phyloP scores from a whole-genome alignment of 2,888 invertebrate species.

The Synergus laeviventris region DNA sequence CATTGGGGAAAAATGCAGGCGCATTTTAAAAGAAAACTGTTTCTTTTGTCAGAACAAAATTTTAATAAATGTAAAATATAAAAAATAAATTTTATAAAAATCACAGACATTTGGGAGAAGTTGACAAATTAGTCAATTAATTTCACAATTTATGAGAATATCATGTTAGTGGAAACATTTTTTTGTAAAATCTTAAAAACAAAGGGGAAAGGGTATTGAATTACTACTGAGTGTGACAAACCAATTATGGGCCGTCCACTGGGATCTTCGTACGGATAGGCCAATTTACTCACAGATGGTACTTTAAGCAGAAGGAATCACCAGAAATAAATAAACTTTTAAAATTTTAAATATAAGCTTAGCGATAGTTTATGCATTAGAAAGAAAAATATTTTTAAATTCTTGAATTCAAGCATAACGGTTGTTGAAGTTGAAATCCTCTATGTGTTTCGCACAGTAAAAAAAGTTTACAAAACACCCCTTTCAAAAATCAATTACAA shows the following conservation, averaged over 20 bases:
- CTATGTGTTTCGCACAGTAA: neutral
- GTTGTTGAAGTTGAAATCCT: no score
- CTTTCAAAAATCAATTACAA: constrained; percentile 39
- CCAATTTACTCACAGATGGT: constrained; percentile 73
- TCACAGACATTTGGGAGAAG: neutral
- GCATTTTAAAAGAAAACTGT: neutral
- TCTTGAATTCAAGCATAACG: neutral
- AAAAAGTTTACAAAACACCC: constrained; percentile 23
- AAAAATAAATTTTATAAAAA: neutral
- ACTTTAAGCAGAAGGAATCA: constrained; percentile 64
- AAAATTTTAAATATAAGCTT: neutral
- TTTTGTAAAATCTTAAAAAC: neutral
- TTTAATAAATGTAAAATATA: neutral
- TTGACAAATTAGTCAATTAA: neutral
- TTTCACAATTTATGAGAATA: neutral
- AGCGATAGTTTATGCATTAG: neutral
- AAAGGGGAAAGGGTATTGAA: neutral
- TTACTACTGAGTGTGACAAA: constrained; percentile 6
- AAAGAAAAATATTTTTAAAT: constrained; percentile 13
- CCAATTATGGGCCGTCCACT: constrained; percentile 27
- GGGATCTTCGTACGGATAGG: constrained; percentile 38
- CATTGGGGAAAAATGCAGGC: neutral
- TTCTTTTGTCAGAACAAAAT: neutral
- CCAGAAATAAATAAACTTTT: constrained; percentile 59
- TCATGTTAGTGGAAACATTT: neutral